Conservation (phyloP, 2,797 vertebrate genomes). For the Sibirionetta formosa region DNA sequence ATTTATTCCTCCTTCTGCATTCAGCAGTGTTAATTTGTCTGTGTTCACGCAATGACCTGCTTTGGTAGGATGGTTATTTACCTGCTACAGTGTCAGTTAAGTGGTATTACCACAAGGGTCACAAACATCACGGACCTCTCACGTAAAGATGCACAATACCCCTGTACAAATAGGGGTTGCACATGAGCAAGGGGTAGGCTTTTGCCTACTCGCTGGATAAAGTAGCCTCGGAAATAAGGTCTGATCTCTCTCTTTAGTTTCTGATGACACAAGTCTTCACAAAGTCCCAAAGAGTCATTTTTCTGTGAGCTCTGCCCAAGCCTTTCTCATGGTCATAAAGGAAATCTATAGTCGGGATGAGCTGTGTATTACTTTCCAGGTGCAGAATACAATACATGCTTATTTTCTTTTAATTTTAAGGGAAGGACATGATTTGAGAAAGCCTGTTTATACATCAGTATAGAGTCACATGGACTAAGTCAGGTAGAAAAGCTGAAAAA, state of each 20-base stretch:
- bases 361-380: not conserved
- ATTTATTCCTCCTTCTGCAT: not conserved
- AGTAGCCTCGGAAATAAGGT: not conserved
- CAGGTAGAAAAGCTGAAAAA: not conserved
- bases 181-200: not conserved
- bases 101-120: not conserved
- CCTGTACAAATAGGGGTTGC: not conserved
- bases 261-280: not conserved
- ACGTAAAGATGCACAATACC: not conserved
- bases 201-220: not conserved
- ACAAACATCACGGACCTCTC: not conserved
- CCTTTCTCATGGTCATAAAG: not conserved
- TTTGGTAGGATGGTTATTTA: not conserved
- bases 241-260: not conserved
- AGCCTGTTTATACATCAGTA: not conserved
- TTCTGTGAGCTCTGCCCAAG: not conserved
- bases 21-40: not conserved
- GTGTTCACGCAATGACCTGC: not conserved
- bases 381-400: not conserved
- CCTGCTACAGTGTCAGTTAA: not conserved
- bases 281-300: not conserved
- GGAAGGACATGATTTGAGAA: rapidly evolving
- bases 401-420: not conserved
- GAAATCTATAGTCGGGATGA: not conserved
- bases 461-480: not conserved